These are phyloP conservation scores for Parnassius orleans DNA, from an alignment of 2,888 invertebrate genomes.

Conservation along the genomic window DNA sequence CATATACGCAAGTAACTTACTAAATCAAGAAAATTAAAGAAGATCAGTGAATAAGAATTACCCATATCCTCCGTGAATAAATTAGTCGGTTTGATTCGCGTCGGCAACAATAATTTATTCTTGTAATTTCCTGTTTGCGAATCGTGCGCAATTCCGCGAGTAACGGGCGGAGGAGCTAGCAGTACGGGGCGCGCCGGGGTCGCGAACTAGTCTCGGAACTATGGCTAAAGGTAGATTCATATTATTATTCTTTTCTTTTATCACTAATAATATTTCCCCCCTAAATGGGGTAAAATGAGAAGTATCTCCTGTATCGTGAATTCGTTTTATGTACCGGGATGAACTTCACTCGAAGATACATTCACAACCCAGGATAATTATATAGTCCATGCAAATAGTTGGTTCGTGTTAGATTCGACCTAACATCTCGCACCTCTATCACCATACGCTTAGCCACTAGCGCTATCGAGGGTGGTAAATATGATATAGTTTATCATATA, in stretches of 20 bases:
- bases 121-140: slow-evolving; percentile 29
- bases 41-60: slow-evolving; percentile 14
- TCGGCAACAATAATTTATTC: slow-evolving; percentile 30
- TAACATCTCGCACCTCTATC: no score
- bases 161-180: slow-evolving; percentile 16
- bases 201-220: slow-evolving; percentile 18
- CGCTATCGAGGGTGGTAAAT: no score
- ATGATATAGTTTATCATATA: no score
- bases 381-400: no score
- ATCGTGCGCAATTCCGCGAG: slow-evolving; percentile 20
- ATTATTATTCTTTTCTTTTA: not conserved
- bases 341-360: no score
- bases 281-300: no score
- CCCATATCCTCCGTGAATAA: slow-evolving; percentile 21
- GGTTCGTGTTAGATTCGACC: no score
- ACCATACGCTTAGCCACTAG: no score
- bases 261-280: no score
- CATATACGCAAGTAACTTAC: slow-evolving; percentile 11
- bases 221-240: slow-evolving; percentile 11
- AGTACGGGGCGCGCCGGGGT: slow-evolving; percentile 18
- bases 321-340: no score
- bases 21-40: slow-evolving; percentile 10
- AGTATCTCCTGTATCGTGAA: no score
- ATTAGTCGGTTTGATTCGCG: slow-evolving; percentile 25
- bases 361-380: no score